phyloP scores from a whole-genome alignment of 2,113 vertebrate species.

The Ptilorrhoa leucosticta region DNA sequence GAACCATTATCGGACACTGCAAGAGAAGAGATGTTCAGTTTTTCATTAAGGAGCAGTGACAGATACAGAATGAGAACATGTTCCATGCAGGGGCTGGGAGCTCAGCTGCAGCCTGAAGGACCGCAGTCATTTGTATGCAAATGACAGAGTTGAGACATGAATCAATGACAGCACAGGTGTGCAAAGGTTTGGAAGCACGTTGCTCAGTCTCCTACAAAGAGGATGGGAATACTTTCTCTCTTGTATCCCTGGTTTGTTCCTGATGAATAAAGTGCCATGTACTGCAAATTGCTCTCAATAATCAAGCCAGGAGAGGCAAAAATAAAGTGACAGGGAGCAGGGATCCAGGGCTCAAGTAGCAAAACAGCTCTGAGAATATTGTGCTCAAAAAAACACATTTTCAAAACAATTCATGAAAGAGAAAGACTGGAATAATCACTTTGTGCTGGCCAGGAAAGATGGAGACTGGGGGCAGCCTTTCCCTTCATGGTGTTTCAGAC shows the following conservation, averaged over 20 bases:
- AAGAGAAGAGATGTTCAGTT: not conserved
- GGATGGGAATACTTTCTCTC: not conserved
- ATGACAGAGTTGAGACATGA: not conserved
- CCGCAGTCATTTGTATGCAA: not conserved
- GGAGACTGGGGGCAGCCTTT: not conserved
- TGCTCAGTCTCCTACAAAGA: not conserved
- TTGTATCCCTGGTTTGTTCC: not conserved
- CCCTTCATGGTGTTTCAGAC: not conserved
- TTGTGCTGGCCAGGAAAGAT: not conserved
- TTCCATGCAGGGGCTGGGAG: not conserved
- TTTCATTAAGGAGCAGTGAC: not conserved
- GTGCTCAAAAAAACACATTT: not conserved
- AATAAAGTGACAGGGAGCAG: not conserved
- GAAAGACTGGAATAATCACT: not conserved
- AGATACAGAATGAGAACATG: not conserved
- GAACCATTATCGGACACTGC: not conserved
- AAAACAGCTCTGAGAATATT: not conserved
- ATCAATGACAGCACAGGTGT: not conserved
- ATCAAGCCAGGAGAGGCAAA: not conserved
- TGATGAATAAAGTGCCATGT: not conserved
- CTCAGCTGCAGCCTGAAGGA: not conserved
- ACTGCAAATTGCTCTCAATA: constrained; percentile 29
- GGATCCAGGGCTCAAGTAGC: not conserved
- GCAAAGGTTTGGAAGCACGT: not conserved
- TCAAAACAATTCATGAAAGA: not conserved